Base-by-base conservation (phyloP, 1,140 invertebrate species). In the Battus philenor region DNA sequence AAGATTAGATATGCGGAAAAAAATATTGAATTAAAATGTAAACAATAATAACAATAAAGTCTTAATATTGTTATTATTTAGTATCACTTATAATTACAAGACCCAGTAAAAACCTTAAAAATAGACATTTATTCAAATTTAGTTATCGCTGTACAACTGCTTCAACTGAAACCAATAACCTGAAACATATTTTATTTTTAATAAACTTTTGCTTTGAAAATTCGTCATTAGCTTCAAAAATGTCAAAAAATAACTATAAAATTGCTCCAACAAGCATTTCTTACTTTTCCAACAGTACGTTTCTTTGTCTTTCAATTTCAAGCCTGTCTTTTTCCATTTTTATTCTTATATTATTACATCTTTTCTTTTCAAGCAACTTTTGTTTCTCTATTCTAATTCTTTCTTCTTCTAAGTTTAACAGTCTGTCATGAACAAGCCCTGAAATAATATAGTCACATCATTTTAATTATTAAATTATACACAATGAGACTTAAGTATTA, bases 381-480 rank as follows among this genome's bases (percentile, higher is more conserved):
- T 70, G 68, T 36, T 70, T 70, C 20, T 70, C 60, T 45, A 70
- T 65, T 57, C 54, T 62, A 52, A 68, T 70, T 47, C 56, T 67
- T 38, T 70, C 67, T 51, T 70, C 67, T 53, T 70, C 67, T 43
- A 70, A 50, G 39, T 54, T 62, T 26, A 70, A 51, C 1, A 67
- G 53, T 50, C 60, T 59, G 29, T 70, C 67, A 55, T 70, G 64
- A 13, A 62, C 61, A 31, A 59, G 50, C 51, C 67, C 67, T 70
- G 32, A 2, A 50, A 61, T 29, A 31, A 1, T 1, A 12, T 5
- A 12, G 7, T 30, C 7, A 6, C 1, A 11, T 30, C 10, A 10
- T 11, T n/a, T n/a, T n/a, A n/a, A n/a, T n/a, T n/a, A n/a, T n/a
- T n/a, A n/a, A n/a, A n/a, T n/a, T n/a, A n/a, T n/a, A n/a, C n/a